These are phyloP conservation scores for Nematolebias whitei DNA, from an alignment of 2,113 vertebrate genomes.

Conservation along the genomic window DNA sequence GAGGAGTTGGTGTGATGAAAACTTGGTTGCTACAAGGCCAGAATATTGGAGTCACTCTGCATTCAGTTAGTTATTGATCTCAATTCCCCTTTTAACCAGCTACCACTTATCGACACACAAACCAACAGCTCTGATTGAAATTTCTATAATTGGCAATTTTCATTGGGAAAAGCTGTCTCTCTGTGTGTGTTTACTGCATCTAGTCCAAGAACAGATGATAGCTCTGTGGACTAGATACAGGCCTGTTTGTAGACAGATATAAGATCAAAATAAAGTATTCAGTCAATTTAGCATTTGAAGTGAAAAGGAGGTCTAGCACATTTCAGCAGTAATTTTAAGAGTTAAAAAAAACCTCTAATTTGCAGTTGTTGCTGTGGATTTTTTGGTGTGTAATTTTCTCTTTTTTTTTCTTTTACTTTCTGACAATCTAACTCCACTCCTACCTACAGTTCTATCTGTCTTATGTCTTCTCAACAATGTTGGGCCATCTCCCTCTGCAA, in stretches of 20 bases:
- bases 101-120: conserved; percentile 74
- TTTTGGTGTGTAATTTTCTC: not conserved
- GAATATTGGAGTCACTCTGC: conserved; percentile 48
- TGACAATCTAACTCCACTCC: conserved; percentile 26
- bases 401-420: conserved; percentile 13
- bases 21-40: conserved; percentile 17
- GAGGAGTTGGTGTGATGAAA: conserved; percentile 16
- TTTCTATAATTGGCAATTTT: conserved; percentile 81
- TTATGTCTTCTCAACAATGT: conserved; percentile 49
- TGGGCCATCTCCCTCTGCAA: conserved; percentile 55
- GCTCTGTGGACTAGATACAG: conserved; percentile 50
- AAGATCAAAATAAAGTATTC: conserved; percentile 37
- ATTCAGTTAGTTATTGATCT: conserved; percentile 72
- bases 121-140: conserved; percentile 71
- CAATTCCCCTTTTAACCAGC: conserved; percentile 56
- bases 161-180: conserved; percentile 62
- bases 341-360: conserved; percentile 53
- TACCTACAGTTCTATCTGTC: conserved; percentile 14
- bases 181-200: conserved; percentile 43
- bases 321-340: conserved; percentile 41
- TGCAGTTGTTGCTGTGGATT: conserved; percentile 29
- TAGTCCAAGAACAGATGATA: conserved; percentile 51
- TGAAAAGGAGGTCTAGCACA: conserved; percentile 25
- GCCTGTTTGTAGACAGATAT: conserved; percentile 36
- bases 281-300: conserved; percentile 38